Conservation (phyloP, 2,888 invertebrate species). For the Drosophila neotestacea region DNA sequence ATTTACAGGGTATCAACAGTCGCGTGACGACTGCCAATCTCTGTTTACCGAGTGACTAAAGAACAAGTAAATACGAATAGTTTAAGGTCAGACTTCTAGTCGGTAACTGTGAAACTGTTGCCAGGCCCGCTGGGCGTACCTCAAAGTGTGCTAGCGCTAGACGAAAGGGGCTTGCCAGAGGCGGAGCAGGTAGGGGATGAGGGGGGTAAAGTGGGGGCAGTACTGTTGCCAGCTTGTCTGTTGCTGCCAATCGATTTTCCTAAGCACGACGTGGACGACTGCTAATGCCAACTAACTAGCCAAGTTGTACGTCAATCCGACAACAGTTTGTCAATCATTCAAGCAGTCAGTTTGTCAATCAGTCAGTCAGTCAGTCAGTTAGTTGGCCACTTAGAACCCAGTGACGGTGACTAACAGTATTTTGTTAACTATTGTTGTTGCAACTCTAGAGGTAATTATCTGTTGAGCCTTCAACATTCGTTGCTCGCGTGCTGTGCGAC, state of each 20-base stretch:
- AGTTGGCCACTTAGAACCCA: slow-evolving; percentile 46
- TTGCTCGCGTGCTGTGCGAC: slow-evolving; percentile 71
- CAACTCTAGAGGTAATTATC: slow-evolving; percentile 68
- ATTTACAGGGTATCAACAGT: slow-evolving; percentile 40
- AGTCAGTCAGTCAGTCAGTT: slow-evolving; percentile 8
- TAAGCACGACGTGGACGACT: slow-evolving; percentile 49
- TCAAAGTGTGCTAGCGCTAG: slow-evolving; percentile 6
- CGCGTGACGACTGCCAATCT: slow-evolving; percentile 54
- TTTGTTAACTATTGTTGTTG: slow-evolving; percentile 40
- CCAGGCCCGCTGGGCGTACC: slow-evolving; percentile 42
- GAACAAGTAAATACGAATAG: slow-evolving; percentile 46
- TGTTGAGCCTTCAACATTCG: slow-evolving; percentile 74
- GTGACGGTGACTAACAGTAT: slow-evolving; percentile 72
- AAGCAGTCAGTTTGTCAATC: neutral
- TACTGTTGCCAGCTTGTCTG: slow-evolving; percentile 69
- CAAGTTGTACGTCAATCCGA: slow-evolving; percentile 20
- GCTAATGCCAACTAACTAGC: slow-evolving; percentile 61
- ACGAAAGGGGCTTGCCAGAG: neutral
- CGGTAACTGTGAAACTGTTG: slow-evolving; percentile 62
- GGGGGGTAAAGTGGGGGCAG: neutral
- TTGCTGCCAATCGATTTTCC: slow-evolving; percentile 60
- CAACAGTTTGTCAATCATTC: slow-evolving; percentile 19
- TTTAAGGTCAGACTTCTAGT: slow-evolving; percentile 55
- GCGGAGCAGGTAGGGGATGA: neutral
- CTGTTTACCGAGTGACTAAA: slow-evolving; percentile 52